Evolutionary conservation across 92 coral and sea anemone species (phyloP).

Genomic region (Nematostella vectensis): DNA sequence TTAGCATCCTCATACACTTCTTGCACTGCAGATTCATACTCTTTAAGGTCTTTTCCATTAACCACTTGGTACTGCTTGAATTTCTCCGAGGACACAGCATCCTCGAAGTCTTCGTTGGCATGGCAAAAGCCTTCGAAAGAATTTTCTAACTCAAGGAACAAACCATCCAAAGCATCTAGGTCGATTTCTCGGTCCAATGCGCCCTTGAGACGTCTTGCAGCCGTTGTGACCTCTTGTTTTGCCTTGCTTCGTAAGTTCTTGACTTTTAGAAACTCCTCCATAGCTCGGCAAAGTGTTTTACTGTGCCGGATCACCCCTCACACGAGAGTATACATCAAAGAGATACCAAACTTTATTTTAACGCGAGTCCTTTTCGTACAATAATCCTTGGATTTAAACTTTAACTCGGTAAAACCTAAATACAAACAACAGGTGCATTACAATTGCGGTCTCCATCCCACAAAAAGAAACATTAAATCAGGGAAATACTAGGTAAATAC

Average conservation of each 20-base stretch:
- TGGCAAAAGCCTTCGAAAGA: slow-evolving; percentile 13
- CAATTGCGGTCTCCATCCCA: too few relatives aligned
- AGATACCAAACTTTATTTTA: too few relatives aligned
- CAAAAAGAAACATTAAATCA: background rate
- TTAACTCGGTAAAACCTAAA: too few relatives aligned
- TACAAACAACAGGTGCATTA: too few relatives aligned
- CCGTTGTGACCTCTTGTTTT: slow-evolving; percentile 14
- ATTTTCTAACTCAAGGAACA: slow-evolving; percentile 12
- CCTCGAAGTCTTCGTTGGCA: slow-evolving; percentile 13
- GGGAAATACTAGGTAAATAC: too few relatives aligned
- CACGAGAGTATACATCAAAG: too few relatives aligned
- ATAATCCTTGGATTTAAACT: too few relatives aligned
- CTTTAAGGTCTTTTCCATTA: slow-evolving; percentile 7
- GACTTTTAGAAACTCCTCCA: slow-evolving; percentile 5
- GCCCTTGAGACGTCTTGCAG: slow-evolving; percentile 21
- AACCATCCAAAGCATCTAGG: slow-evolving; percentile 9
- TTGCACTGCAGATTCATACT: slow-evolving; percentile 3
- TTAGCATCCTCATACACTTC: slow-evolving; percentile 14
- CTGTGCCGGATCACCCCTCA: too few relatives aligned
- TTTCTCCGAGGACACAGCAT: slow-evolving; percentile 9
- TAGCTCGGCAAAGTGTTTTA: slow-evolving; percentile 17
- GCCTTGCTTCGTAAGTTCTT: slow-evolving; percentile 15
- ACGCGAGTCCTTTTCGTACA: too few relatives aligned
- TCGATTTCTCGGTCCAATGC: slow-evolving; percentile 8
- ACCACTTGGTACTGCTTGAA: slow-evolving; percentile 8